phyloP scores from a whole-genome alignment of 2,113 vertebrate genomes.

The Nibea coibor region DNA sequence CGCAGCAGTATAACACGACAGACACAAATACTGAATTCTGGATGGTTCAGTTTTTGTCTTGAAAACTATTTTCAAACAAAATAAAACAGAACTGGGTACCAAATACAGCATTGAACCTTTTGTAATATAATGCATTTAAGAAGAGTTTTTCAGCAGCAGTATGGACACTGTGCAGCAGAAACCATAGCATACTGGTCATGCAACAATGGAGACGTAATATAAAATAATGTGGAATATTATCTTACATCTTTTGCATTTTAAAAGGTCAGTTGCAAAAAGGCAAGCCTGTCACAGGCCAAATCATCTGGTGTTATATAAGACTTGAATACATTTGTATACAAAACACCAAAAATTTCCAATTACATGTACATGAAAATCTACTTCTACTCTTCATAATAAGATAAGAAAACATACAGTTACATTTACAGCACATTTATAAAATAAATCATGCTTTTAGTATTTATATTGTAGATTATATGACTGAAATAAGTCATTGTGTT shows the following conservation, averaged over 20 bases:
- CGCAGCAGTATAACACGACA: background rate
- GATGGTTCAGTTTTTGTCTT: background rate
- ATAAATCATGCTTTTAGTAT: too few relatives aligned
- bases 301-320: constrained; percentile 23
- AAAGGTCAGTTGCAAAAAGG: constrained; percentile 36
- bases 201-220: background rate
- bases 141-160: constrained; percentile 1
- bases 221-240: constrained; percentile 19
- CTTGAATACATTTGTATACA: constrained; percentile 24
- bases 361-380: background rate
- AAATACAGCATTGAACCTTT: background rate
- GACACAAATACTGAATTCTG: constrained; percentile 5
- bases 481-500: background rate
- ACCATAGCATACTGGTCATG: background rate
- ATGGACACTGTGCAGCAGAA: background rate
- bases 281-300: constrained; percentile 22
- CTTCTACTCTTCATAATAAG: background rate
- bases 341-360: background rate
- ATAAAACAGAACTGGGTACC: background rate
- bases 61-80: background rate
- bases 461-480: background rate
- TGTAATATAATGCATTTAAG: constrained; percentile 3
- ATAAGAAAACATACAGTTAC: background rate
- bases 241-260: constrained; percentile 29
- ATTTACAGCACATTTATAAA: background rate